These are phyloP conservation scores for Samia ricini DNA, from an alignment of 1,140 invertebrate genomes.

Conservation along the genomic window DNA sequence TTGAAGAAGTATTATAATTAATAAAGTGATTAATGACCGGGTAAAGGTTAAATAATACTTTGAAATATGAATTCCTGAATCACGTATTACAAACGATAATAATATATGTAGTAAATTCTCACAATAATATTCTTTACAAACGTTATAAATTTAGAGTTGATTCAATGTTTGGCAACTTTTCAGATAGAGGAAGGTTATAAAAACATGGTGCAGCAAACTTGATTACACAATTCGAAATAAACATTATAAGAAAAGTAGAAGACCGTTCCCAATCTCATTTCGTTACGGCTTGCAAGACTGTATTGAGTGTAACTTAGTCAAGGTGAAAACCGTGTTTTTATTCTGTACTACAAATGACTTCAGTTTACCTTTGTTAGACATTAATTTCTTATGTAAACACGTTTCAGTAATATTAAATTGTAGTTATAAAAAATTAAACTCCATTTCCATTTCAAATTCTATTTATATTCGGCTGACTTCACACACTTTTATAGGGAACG, in stretches of 20 bases:
- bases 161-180: conserved; percentile 7
- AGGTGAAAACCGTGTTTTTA: background rate
- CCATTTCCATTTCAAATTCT: conserved; percentile 5
- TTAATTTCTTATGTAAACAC: no score
- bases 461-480: conserved; percentile 61
- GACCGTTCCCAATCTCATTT: background rate
- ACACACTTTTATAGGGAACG: conserved; percentile 30
- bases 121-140: background rate
- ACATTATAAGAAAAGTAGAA: background rate
- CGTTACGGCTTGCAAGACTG: background rate
- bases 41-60: background rate
- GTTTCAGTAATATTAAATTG: no score
- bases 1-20: background rate
- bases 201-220: background rate
- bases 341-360: background rate
- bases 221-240: background rate
- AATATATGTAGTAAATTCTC: background rate
- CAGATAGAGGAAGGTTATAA: conserved; percentile 6
- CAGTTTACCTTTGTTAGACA: background rate
- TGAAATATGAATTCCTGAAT: background rate
- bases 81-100: background rate
- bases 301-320: background rate
- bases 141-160: conserved; percentile 2
- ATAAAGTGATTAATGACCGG: background rate
- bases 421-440: background rate